Base-by-base conservation (phyloP, 1,140 invertebrate species). In the Ostrea edulis region DNA sequence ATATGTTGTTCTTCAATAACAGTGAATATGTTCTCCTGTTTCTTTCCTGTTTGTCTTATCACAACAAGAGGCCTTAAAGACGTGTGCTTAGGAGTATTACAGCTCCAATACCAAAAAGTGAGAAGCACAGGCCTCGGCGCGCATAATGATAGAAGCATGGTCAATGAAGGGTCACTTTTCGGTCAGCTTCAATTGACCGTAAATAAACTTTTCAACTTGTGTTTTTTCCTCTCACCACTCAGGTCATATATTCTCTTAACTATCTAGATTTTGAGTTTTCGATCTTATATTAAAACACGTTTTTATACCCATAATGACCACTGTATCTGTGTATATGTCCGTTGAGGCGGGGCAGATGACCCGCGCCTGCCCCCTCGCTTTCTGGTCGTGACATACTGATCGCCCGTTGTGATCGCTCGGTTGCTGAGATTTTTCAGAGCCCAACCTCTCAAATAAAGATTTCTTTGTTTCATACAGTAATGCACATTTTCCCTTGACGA, bases 151-250 rank as follows among this genome's bases (percentile, higher is more conserved):
- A 86, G 86, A 86, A 89, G 65, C 85, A 62, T 89, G 88, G 82
- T 86, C 85, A 89, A 52, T 83, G n/a, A n/a, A 58, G 82, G 88
- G 88, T 89, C 88, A 89, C n/a, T 58, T 81, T 52, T 55, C 88
- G 88, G 88, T 89, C 88, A 89, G 85, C 82, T 82, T 53, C 82
- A 82, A 84, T 77, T 89, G 88, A 89, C 88, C 88, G 88, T 86
- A 89, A 86, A 89, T 89, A 89, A 89, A 89, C 88, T 85, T 84
- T 86, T 86, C 88, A 89, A 89, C 88, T 89, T 89, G 62, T 86
- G 82, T 86, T 86, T 89, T 89, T 86, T 71, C 77, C 87, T 55
- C 62, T 77, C 29, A 29, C 68, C 29, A 25, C 29, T 25, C 81
- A 54, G 81, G 81, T 82, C 81, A 82, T 51, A 52, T 52, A 82